Base-by-base conservation (phyloP, 2,888 invertebrate species). In the Chaetoderma sp. region DNA sequence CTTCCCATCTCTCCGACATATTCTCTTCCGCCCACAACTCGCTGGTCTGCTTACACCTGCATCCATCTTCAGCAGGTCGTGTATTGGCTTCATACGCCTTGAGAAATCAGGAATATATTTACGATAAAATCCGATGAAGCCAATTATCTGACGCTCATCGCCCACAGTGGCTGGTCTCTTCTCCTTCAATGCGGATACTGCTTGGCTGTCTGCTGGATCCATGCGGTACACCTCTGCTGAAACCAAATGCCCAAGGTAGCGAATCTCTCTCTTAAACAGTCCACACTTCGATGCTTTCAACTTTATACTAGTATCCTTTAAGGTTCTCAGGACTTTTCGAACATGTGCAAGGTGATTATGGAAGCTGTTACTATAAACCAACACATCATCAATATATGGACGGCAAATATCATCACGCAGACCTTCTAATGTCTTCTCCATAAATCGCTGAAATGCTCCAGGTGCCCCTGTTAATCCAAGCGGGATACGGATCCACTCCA, bases 361-460 rank as follows among this genome's bases (percentile, higher is more conserved):
- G 50, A 73, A 71, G n/a, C 27, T 57, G 18, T 47, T 36, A 49
- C 70, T 68, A 30, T 58, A 70, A 10, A 73, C 70, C 10, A 73
- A 30, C 3, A 73, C 44, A 55, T 73, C 68, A 44, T 73, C 73
- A 27, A 73, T 47, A 42, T 71, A 73, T 1, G 72, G 68, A 6
- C 68, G 10, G 47, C 67, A 71, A 16, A 62, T 60, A 5, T 64
- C 33, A 50, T 67, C 65, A 42, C 68, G 32, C 1, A 69, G 27
- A 8, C 55, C 69, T 23, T 59, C 64, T 6, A 73, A 39, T 13
- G 42, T 39, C 2, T 60, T 50, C 45, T 71, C 63, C 71, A 73
- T 69, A 18, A 67, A 63, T 10, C 39, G 28, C 30, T 73, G 68
- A 36, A 68, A 73, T n/a, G 60, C 61, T 21, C 61, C 65, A 18